A percentile compares a stretch with the other conserved stretches of the same genome.
phyloP scores from a whole-genome alignment of 37 sponge, comb jelly and placozoan species.

The Crambe crambe region DNA sequence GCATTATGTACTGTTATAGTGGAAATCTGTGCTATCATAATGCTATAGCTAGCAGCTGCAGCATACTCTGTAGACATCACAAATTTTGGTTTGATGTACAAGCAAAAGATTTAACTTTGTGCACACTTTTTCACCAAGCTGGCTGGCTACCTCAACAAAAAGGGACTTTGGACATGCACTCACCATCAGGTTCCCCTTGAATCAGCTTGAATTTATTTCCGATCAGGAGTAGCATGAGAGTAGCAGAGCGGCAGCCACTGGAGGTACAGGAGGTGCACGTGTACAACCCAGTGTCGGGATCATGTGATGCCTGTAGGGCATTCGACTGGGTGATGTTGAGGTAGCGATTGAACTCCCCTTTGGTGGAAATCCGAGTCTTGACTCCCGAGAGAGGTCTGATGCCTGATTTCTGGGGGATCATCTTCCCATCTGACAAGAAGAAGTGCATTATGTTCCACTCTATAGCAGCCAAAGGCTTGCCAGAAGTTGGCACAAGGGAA shows the following conservation, averaged over 20 bases:
- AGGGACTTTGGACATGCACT: too few species aligned
- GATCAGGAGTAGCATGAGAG: conserved; percentile 3
- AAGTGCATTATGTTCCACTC: not conserved
- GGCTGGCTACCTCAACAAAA: too few species aligned
- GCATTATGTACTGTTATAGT: too few species aligned
- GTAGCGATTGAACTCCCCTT: not conserved
- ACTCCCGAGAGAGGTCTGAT: too few species aligned
- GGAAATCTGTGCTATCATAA: too few species aligned
- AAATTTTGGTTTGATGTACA: too few species aligned
- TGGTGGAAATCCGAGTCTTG: not conserved
- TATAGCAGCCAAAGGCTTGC: not conserved
- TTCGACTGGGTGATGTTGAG: conserved; percentile 1
- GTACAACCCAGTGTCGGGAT: not conserved
- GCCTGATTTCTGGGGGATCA: not conserved
- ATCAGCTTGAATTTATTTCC: not conserved
- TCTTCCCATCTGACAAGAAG: not conserved
- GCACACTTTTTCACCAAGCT: too few species aligned
- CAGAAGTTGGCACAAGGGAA: not conserved
- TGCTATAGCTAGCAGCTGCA: too few species aligned
- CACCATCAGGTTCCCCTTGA: not conserved
- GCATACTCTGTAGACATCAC: too few species aligned
- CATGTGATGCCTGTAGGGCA: not conserved
- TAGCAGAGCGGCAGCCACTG: not conserved
- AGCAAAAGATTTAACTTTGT: too few species aligned
- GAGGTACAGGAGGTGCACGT: not conserved